These are phyloP conservation scores for Antrozous pallidus DNA, from an alignment of 2,797 vertebrate genomes.

Conservation along the genomic window DNA sequence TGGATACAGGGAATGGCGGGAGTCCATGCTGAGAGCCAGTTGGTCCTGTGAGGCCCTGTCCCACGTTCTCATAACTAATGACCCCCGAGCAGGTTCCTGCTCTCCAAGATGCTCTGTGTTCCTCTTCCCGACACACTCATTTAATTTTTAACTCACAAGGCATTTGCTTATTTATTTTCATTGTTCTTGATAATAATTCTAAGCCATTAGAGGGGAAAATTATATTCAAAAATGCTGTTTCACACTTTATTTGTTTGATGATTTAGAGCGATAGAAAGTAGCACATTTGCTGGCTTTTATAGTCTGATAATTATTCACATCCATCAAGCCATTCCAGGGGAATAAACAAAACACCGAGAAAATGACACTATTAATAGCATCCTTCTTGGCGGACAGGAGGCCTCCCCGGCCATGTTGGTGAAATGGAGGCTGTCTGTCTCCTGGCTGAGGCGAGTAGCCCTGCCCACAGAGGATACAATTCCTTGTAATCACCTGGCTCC, in stretches of 20 bases:
- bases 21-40: not conserved
- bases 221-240: conserved; percentile 87
- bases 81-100: not conserved
- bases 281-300: conserved; percentile 87
- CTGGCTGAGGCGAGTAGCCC: not conserved
- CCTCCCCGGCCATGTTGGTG: not conserved
- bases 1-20: not conserved
- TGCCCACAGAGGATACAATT: not conserved
- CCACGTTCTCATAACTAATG: not conserved
- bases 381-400: conserved; percentile 58
- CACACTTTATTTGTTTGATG: conserved; percentile 89
- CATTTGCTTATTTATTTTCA: conserved; percentile 85
- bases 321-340: conserved; percentile 85
- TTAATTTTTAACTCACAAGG: conserved; percentile 81
- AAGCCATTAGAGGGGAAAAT: conserved; percentile 87
- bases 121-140: conserved; percentile 72
- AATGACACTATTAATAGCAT: conserved; percentile 84
- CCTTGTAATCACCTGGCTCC: not conserved
- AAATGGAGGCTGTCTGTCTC: conserved; percentile 11
- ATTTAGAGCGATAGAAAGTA: conserved; percentile 86
- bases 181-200: conserved; percentile 87
- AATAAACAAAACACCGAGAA: conserved; percentile 85
- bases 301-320: conserved; percentile 87
- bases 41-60: rapidly evolving
- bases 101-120: not conserved